phyloP scores from a whole-genome alignment of 2,113 vertebrate genomes.

The Piprites chloris region DNA sequence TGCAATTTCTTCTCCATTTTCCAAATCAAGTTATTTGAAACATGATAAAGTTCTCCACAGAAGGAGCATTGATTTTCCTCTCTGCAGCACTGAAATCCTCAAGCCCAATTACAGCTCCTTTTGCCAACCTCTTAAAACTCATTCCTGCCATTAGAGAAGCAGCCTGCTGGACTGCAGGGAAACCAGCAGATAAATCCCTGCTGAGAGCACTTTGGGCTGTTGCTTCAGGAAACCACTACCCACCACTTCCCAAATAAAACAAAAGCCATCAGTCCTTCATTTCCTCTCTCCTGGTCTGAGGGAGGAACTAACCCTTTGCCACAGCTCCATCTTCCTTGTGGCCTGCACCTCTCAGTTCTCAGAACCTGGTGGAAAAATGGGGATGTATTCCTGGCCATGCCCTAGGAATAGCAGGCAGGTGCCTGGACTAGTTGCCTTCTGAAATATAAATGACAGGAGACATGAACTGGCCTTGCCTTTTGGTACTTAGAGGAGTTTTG shows the following conservation, averaged over 20 bases:
- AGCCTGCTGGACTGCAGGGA: background rate
- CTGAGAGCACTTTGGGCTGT: background rate
- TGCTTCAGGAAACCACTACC: background rate
- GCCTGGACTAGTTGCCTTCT: background rate
- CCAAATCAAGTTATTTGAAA: background rate
- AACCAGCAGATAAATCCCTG: background rate
- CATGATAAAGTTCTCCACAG: background rate
- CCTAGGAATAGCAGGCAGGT: background rate
- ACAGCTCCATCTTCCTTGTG: accelerated
- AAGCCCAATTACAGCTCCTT: background rate
- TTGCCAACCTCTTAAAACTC: background rate
- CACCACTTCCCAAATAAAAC: background rate
- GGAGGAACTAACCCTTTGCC: background rate
- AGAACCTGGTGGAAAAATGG: background rate
- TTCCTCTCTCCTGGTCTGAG: background rate
- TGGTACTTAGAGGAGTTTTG: background rate
- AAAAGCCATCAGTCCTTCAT: background rate
- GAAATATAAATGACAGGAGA: background rate
- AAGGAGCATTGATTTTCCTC: background rate
- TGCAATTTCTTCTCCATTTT: background rate
- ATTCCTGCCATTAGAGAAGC: background rate
- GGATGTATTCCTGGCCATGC: background rate
- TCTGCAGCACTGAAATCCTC: background rate
- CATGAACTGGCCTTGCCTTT: background rate
- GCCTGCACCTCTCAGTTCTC: too few species aligned